Evolutionary conservation across 2,888 invertebrate species (phyloP), one percentile per base, ranked within the genome.

Genomic region (Nyleta sp.): DNA sequence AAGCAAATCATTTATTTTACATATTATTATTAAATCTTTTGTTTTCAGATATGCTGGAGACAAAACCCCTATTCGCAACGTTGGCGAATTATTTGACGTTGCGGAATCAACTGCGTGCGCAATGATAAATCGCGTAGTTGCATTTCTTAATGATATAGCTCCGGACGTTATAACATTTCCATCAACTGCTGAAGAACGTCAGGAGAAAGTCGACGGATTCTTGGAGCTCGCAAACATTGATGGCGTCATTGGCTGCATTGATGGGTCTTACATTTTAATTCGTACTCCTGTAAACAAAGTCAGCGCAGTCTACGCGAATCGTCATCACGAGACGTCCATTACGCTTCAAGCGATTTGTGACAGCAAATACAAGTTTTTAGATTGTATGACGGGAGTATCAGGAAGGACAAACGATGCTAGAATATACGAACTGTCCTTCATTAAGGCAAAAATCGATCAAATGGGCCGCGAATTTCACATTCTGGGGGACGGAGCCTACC

Each of bases 271-370:
- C 11, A 22, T 46, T 22, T 46, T 18, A 20, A 53, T 53, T 20
- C 2, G 53, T 17, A 53, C 53, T 15, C 53, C 53, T 15, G 18
- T 8, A 2, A 1, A 28, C 2, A 53, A 53, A 20, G n/a, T 53
- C 7, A 53, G 53, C n/a, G 33, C 53, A 4, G 17, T 31, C 6
- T 53, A 53, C 17, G 28, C 53, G 2, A 53, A 53, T 35, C 28
- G 53, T 2, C 53, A 53, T n/a, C 33, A 53, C 4, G 53, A 53
- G 33, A 53, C 53, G 18, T 53, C 53, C 13, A 4, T 53, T 17
- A 53, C 35, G 11, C 10, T 53, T 10, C 53, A 53, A 28, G 53
- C 33, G n/a, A 53, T 53, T n/a, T 53, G 53, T 31, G 31, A 50
- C 24, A 24, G 24, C 2, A 50, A 50, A 50, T 15, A 13, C 24